Evolutionary conservation across 2,797 vertebrate genomes (phyloP), one percentile per base, ranked within the genome.

Genomic region (Ibycter americanus): DNA sequence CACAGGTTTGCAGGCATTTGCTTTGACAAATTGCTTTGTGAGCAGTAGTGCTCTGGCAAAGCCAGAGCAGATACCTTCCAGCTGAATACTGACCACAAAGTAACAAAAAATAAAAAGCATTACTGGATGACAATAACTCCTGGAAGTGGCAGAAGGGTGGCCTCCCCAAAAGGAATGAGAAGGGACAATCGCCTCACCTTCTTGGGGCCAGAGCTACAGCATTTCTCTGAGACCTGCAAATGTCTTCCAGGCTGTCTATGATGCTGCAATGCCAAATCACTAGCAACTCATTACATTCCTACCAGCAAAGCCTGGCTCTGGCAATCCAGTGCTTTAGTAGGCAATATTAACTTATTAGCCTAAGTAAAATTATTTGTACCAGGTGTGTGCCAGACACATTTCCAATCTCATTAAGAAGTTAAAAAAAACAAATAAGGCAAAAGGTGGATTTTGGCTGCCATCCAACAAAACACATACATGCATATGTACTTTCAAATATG

Each of bases 241-340:
- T 94, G 91, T 95, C 32, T 96, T 95, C 31, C 72, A 82, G 62
- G 59, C 38, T 93, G 68, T 44, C 65, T 87, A 20, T 77, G 55
- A 83, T 12, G 19, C 22, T 42, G 21, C 36, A 38, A 11, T 70
- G 59, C 55, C 76, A 59, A 82, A 68, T 72, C 46, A 67, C 40
- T 65, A 82, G 49, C 49, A 83, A 54, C 40, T 92, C 84, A 86
- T 84, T 95, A 80, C 46, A 58, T 65, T 87, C n/a, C 54, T 77
- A 58, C 38, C 27, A 63, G 14, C 25, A 66, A 54, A 68, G 32
- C 78, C 83, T 70, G 70, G 17, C 8, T 88, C 62, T 86, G 84
- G 56, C 40, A 86, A n/a, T 49, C 85, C 55, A 15, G 20, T 34
- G n/a, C 12, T 61, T 40, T 84, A 66, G 34, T 77, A 47, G 38